These are phyloP conservation scores for Condylura cristata DNA, from an alignment of 2,113 vertebrate species.

Conservation along the genomic window DNA sequence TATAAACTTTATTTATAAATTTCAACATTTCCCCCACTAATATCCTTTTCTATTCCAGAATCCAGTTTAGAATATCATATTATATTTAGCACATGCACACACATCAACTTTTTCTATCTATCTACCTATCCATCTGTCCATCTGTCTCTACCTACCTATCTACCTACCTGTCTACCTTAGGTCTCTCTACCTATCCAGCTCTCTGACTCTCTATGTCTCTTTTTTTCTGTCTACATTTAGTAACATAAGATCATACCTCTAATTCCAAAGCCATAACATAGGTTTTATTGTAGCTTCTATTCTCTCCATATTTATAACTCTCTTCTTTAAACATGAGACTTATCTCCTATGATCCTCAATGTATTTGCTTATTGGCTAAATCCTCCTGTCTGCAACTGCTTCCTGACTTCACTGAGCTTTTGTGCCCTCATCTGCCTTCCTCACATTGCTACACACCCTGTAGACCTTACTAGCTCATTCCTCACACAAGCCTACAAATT, in stretches of 20 bases:
- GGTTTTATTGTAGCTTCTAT: constrained; percentile 1
- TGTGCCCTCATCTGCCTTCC: neutral
- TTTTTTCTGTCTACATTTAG: neutral
- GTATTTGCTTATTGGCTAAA: neutral
- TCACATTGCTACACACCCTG: neutral
- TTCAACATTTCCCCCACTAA: neutral
- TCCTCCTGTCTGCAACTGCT: neutral
- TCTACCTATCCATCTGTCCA: neutral
- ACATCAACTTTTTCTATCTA: neutral
- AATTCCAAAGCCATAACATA: neutral
- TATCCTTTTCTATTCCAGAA: neutral
- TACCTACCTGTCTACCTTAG: neutral
- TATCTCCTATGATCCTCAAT: neutral
- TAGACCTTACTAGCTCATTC: neutral
- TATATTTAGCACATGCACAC: neutral
- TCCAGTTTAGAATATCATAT: neutral
- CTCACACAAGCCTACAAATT: neutral
- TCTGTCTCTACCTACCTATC: neutral
- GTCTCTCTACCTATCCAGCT: neutral
- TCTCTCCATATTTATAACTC: neutral
- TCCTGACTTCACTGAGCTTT: neutral
- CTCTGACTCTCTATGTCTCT: neutral
- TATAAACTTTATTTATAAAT: neutral
- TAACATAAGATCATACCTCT: neutral
- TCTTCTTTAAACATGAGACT: neutral